Evolutionary conservation across 2,888 invertebrate species (phyloP), one percentile per base, ranked within the genome.

Genomic region (Apamea anceps): DNA sequence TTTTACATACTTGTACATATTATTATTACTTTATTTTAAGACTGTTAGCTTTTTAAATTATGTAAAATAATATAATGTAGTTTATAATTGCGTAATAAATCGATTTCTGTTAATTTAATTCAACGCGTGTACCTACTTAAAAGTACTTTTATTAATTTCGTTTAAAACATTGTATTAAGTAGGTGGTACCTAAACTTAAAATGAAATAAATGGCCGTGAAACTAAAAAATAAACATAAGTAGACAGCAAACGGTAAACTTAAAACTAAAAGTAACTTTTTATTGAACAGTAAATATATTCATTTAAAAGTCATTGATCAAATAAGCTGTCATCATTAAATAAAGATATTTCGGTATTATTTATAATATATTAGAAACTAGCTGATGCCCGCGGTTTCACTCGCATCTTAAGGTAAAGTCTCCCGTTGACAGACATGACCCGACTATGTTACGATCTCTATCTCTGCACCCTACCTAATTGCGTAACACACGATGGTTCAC

Each of bases 291-390:
- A 37, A 74, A 81, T 42, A 51, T 74, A 74, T 67, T 74, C 37
- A 66, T 81, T 66, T 67, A 12, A 51, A 15, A 81, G 32, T 45
- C 51, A 84, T 82, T 82, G 51, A 84, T 80, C 62, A 84, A 82
- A 79, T 73, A 60, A 74, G 8, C 80, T 72, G 80, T 80, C 82
- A 45, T 82, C 70, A 71, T 79, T 75, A 62, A 62, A 71, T 72
- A 25, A 72, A 80, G 51, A 63, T 72, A 32, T 72, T 80, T 80
- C 18, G n/a, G 0, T 62, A 32, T n/a, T 54, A 51, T 21, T 42
- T 10, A 15, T 42, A 5, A 42, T 72, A 2, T 25, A 54, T 28
- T n/a, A 2, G n/a, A 48, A 75, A 75, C 45, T 54, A 18, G 10
- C 21, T 4, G 8, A 42, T 42, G 15, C 15, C 10, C 1, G 7